Base-by-base conservation (phyloP, 2,797 vertebrate species). In the Linurgus olivaceus region DNA sequence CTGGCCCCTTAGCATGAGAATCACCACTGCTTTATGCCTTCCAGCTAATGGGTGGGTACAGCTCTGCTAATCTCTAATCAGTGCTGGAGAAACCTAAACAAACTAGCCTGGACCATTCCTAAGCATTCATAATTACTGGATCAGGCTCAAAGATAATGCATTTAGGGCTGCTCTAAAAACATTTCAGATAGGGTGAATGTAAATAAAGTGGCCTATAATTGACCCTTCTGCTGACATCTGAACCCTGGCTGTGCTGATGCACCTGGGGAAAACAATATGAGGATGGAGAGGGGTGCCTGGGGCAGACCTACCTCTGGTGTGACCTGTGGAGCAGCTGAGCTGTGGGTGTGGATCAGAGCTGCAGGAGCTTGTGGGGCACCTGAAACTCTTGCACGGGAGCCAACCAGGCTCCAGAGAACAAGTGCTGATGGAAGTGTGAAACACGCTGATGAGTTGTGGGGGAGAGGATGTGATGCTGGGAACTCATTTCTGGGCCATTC, bases 121-220 rank as follows among this genome's bases (percentile, higher is more conserved):
- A 95, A 81, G 83, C 66, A 78, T 75, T 79, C 7, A 7, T 82
- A 93, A 92, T 92, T 95, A 88, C 88, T 63, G 73, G 80, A 66
- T 93, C 29, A 50, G 86, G 40, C 74, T 90, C 48, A 52, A 6
- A 80, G 95, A 76, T 82, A 93, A 93, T 82, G 71, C 10, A 2
- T 89, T 96, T 92, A 96, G 66, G 74, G 77, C 84, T 86, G 77
- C 59, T 62, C 67, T 95, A 67, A 95, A 95, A 88, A 62, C 75
- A 52, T 79, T 67, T 90, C 71, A 89, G 86, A 86, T 65, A 86
- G 44, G 31, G 77, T 76, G 76, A 93, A 74, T 61, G 65, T 86
- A 95, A 96, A 96, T 79, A 93, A 80, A 88, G 62, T 57, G 63
- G 62, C 76, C 83, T 86, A 31, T 81, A 96, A 93, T 59, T 95